A percentile compares a stretch with the other conserved stretches of the same genome.
Evolutionary conservation across 2,113 vertebrate genomes (phyloP).

Genomic region (Triplophysa siluroides): DNA sequence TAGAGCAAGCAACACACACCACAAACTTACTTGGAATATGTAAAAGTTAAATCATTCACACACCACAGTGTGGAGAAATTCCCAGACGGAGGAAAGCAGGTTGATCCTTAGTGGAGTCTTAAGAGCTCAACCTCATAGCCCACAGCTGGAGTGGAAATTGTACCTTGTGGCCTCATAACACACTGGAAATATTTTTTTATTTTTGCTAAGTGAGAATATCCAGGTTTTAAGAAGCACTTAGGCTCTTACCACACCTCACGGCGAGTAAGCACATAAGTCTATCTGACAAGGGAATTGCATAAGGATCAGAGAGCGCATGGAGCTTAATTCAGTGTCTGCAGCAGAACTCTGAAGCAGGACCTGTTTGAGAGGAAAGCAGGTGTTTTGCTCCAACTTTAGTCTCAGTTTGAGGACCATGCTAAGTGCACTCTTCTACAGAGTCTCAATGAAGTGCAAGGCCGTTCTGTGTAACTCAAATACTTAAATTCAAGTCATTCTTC

Average conservation of each 20-base stretch:
- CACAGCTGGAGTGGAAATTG: conserved; percentile 8
- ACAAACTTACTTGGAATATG: no score
- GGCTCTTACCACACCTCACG: conserved; percentile 19
- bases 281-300: conserved; percentile 32
- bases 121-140: not conserved
- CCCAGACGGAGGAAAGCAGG: not conserved
- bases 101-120: not conserved
- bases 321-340: conserved; percentile 19
- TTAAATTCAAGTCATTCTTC: not conserved
- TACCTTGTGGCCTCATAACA: not conserved
- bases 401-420: not conserved
- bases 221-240: conserved; percentile 43
- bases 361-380: conserved; percentile 12
- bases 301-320: conserved; percentile 32
- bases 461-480: not conserved
- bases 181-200: not conserved
- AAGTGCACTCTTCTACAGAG: not conserved
- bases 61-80: not conserved
- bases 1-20: no score
- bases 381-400: not conserved
- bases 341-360: not conserved
- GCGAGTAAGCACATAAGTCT: conserved; percentile 40
- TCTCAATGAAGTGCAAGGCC: not conserved
- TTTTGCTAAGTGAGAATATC: conserved; percentile 30
- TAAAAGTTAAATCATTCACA: no score